Evolutionary conservation across 2,888 invertebrate species (phyloP), one percentile per base, ranked within the genome.

Genomic region (Campoplex nolae): DNA sequence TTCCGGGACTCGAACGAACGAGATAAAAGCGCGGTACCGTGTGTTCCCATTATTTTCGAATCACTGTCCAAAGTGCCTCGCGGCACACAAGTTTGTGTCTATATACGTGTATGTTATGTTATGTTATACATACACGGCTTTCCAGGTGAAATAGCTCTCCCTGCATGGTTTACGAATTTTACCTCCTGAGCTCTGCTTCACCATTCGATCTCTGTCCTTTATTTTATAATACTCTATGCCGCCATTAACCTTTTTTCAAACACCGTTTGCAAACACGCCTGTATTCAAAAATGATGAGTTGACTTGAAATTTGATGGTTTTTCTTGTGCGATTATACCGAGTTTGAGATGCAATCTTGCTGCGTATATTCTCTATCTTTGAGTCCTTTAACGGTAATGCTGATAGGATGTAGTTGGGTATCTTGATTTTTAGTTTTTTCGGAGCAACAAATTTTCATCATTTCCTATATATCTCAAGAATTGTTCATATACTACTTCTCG

Each of bases 31-130:
- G 81, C 88, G 68, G 76, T 82, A 83, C 85, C 85, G 83, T 76
- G 81, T 83, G 88, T 85, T 45, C 82, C 83, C 83, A 88, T 89
- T 88, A 89, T 88, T 89, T 88, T 78, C 83, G 79, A 89, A 89
- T 89, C 88, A 87, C 89, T 84, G 84, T 87, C 84, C 68, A 85
- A 87, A 87, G 86, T 88, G 87, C 84, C 76, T 81, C 77, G 83
- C 68, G 84, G 85, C 83, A 56, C 48, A 80, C 45, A 77, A 65
- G 51, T 84, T 58, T 75, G 32, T 62, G 6, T 32, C 16, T 11
- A 70, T 56, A 32, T 32, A 51, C n/a, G 42, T 16, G 42, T 16
- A 56, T 70, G 3, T 23, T 23, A 23, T 23, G 23, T 23, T n/a
- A n/a, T n/a, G 0, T 23, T 23, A 23, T 23, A 23, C 23, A 23